Evolutionary conservation across 2,113 vertebrate genomes (phyloP).

Genomic region (Chelonoidis abingdonii): DNA sequence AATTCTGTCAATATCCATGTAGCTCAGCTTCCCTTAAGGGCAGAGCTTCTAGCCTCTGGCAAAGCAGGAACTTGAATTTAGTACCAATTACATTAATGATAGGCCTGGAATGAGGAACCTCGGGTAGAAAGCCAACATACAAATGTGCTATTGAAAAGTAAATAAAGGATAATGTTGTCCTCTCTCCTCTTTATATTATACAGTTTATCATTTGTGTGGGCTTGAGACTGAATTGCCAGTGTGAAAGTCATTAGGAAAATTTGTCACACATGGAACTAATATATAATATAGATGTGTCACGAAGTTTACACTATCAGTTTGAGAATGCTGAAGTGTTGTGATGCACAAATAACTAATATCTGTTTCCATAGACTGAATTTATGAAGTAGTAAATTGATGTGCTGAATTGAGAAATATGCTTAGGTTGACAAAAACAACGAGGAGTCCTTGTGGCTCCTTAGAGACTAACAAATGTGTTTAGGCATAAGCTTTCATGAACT

Average conservation of each 20-base stretch:
- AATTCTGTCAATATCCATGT: background rate
- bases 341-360: background rate
- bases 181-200: background rate
- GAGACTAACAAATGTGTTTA: no score
- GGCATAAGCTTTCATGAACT: no score
- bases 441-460: no score
- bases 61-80: background rate
- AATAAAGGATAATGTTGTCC: background rate
- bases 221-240: background rate
- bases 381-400: background rate
- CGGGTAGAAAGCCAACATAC: background rate
- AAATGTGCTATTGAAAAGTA: background rate
- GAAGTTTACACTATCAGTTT: background rate
- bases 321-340: background rate
- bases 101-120: background rate
- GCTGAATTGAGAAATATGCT: background rate
- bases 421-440: background rate
- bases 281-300: accelerated
- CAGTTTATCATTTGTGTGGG: background rate
- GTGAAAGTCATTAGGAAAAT: background rate
- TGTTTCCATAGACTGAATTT: background rate
- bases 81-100: background rate
- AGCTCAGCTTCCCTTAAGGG: background rate
- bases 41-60: background rate
- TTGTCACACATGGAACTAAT: background rate